Evolutionary conservation across 2,888 invertebrate genomes (phyloP).

Genomic region (Oeneis ivallda): DNA sequence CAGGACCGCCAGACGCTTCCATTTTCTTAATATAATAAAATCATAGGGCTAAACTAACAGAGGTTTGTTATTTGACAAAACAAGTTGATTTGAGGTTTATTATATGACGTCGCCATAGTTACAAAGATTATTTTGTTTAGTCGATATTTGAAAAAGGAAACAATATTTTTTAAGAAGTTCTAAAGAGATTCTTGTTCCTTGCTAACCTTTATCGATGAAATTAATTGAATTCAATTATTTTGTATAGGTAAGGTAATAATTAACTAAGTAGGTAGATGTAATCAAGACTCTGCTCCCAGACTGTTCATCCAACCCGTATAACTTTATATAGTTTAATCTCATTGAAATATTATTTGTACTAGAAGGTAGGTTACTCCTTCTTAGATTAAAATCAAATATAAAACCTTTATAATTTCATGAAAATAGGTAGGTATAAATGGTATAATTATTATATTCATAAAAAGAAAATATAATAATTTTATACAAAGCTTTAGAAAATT

Average conservation of each 20-base stretch:
- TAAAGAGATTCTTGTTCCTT: neutral
- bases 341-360: too few relatives aligned
- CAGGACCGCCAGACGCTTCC: slow-evolving; percentile 18
- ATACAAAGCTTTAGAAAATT: too few relatives aligned
- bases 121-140: slow-evolving; percentile 35
- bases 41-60: neutral
- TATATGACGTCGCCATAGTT: slow-evolving; percentile 27
- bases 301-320: too few relatives aligned
- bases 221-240: neutral
- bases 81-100: neutral
- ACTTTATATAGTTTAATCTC: too few relatives aligned
- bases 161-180: neutral
- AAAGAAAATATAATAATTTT: too few relatives aligned
- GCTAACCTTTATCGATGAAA: neutral
- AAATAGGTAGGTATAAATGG: too few relatives aligned
- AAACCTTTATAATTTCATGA: too few relatives aligned
- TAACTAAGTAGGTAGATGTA: too few relatives aligned
- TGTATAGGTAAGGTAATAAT: too few relatives aligned
- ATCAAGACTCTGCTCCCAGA: too few relatives aligned
- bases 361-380: neutral
- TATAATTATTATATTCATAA: too few relatives aligned
- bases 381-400: too few relatives aligned
- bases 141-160: slow-evolving; percentile 50
- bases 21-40: slow-evolving; percentile 23
- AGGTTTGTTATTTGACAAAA: neutral